Conservation (phyloP, 2,888 invertebrate species). For the Andrena minutula region DNA sequence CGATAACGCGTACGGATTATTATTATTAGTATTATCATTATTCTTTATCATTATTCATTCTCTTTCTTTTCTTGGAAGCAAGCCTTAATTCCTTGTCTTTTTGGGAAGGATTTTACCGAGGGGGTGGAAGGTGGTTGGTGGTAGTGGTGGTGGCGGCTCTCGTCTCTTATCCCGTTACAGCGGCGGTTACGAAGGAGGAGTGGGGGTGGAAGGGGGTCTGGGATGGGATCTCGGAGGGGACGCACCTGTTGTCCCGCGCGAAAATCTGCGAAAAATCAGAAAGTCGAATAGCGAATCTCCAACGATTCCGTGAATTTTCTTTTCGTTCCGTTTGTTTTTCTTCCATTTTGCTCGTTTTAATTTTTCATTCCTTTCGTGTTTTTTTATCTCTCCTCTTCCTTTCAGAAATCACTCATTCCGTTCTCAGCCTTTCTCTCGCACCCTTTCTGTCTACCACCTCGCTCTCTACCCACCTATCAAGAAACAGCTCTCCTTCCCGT, state of each 20-base stretch:
- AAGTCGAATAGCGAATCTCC: constrained; percentile 77
- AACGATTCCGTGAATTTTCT: constrained; percentile 64
- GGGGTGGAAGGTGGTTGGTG: constrained; percentile 61
- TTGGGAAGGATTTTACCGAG: constrained; percentile 66
- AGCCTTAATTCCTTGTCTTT: constrained; percentile 76
- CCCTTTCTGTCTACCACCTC: constrained; percentile 57
- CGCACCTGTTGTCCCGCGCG: constrained; percentile 81
- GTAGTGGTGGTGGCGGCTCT: constrained; percentile 46
- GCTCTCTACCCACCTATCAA: constrained; percentile 51
- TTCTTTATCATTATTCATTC: constrained; percentile 37
- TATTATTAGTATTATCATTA: constrained; percentile 49
- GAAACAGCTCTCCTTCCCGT: constrained; percentile 52
- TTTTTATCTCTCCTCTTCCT: constrained; percentile 26
- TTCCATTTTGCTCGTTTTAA: constrained; percentile 21
- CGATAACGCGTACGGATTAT: constrained; percentile 81
- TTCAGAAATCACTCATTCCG: constrained; percentile 21
- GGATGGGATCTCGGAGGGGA: constrained; percentile 75
- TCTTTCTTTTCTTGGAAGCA: constrained; percentile 78
- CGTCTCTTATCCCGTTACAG: constrained; percentile 48
- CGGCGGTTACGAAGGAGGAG: constrained; percentile 63
- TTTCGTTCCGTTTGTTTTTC: constrained; percentile 1
- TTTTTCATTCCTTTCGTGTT: constrained; percentile 37
- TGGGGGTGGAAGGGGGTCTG: constrained; percentile 8
- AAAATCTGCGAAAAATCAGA: constrained; percentile 82
- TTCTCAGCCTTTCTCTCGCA: constrained; percentile 61